These are phyloP conservation scores for Nematostella vectensis DNA, from an alignment of 92 coral and sea anemone genomes.

Conservation along the genomic window DNA sequence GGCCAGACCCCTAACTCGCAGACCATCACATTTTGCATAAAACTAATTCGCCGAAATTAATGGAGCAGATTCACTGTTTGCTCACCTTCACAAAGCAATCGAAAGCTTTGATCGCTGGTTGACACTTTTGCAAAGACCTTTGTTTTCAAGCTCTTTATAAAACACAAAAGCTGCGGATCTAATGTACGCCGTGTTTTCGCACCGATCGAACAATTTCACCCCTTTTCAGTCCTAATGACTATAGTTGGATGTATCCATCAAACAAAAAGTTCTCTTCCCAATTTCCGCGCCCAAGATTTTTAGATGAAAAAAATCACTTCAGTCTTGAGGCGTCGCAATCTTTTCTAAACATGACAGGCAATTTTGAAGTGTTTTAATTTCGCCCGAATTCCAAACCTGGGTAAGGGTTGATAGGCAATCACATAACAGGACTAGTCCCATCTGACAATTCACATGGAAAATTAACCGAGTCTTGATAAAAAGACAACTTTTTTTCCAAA, in stretches of 20 bases:
- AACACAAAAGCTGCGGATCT: slow-evolving; percentile 44
- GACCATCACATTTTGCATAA: slow-evolving; percentile 68
- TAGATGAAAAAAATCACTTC: slow-evolving; percentile 9
- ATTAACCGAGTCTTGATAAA: slow-evolving; percentile 1
- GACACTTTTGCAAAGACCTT: slow-evolving; percentile 61
- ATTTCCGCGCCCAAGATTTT: background rate
- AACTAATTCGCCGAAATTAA: slow-evolving; percentile 78
- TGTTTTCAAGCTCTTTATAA: slow-evolving; percentile 37
- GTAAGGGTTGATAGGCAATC: slow-evolving; percentile 67
- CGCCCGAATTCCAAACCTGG: slow-evolving; percentile 68
- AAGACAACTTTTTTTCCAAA: slow-evolving; percentile 35
- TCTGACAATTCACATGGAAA: too few species aligned
- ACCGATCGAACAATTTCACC: slow-evolving; percentile 20
- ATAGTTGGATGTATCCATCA: slow-evolving; percentile 14
- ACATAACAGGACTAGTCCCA: slow-evolving; percentile 22
- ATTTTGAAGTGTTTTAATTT: slow-evolving; percentile 66
- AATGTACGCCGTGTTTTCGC: slow-evolving; percentile 15
- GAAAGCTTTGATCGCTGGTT: slow-evolving; percentile 64
- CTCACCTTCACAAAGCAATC: slow-evolving; percentile 88
- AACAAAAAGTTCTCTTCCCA: background rate
- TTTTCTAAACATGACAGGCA: slow-evolving; percentile 39
- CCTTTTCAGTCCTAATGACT: slow-evolving; percentile 3
- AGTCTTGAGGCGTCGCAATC: slow-evolving; percentile 5
- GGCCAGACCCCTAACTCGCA: slow-evolving; percentile 35
- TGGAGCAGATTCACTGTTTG: slow-evolving; percentile 41